Percentiles rank a stretch among this genome's conserved stretches.
Evolutionary conservation across 2,113 vertebrate species (phyloP).

Genomic region (Rhynchomys soricoides): DNA sequence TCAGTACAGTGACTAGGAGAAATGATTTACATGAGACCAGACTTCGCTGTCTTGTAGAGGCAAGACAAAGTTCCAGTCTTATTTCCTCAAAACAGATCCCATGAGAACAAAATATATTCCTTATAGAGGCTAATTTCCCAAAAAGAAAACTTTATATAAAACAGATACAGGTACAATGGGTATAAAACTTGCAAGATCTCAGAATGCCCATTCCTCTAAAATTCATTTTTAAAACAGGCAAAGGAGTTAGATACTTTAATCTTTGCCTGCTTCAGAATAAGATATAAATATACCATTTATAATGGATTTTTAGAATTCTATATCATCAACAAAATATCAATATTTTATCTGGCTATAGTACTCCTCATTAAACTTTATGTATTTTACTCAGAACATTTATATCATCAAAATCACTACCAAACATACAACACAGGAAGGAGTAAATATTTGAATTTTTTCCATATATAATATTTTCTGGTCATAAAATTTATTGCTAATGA

Average conservation of each 20-base stretch:
- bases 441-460: constrained; percentile 21
- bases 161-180: neutral
- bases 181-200: neutral
- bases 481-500: constrained; percentile 38
- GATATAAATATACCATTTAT: constrained; percentile 5
- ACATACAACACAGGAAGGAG: neutral
- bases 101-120: constrained; percentile 7
- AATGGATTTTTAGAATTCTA: constrained; percentile 27
- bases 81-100: constrained; percentile 32
- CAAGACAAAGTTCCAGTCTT: neutral
- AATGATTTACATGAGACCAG: neutral
- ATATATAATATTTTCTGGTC: neutral
- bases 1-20: neutral
- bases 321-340: constrained; percentile 30
- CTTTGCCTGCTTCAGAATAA: neutral
- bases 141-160: constrained; percentile 51
- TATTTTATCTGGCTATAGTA: neutral
- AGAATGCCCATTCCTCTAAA: constrained; percentile 45
- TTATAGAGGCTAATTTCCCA: constrained; percentile 13
- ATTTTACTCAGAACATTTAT: neutral
- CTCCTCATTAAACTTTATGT: constrained; percentile 26
- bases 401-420: constrained; percentile 31
- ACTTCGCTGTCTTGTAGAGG: neutral
- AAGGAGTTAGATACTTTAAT: neutral
- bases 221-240: constrained; percentile 13